Evolutionary conservation across 2,888 invertebrate genomes (phyloP).

Genomic region (Desoria tigrina): DNA sequence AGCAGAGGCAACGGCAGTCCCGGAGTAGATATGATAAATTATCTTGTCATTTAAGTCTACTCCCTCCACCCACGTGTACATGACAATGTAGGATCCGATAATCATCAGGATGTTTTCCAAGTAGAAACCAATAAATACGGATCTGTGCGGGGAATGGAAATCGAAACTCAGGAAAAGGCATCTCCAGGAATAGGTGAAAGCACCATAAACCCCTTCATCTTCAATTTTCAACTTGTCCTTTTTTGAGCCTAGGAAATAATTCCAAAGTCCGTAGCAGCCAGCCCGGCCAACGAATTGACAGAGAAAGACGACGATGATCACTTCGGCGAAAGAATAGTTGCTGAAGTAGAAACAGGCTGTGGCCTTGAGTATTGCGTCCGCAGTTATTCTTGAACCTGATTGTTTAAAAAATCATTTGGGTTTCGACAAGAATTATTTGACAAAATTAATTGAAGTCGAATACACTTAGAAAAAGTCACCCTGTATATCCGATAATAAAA

Average conservation of each 20-base stretch:
- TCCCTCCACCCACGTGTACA: slow-evolving; percentile 11
- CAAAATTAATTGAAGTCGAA: too few species aligned
- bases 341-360: slow-evolving; percentile 39
- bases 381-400: slow-evolving; percentile 34
- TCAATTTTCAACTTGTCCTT: slow-evolving; percentile 1
- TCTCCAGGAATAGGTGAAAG: slow-evolving; percentile 43
- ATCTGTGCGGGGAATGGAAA: slow-evolving; percentile 27
- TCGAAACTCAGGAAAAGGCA: slow-evolving; percentile 39
- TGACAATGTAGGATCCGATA: slow-evolving; percentile 24
- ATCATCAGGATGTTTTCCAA: slow-evolving; percentile 34
- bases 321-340: slow-evolving; percentile 35
- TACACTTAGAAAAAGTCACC: too few species aligned
- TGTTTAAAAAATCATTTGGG: background rate
- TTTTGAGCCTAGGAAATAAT: slow-evolving; percentile 22
- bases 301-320: slow-evolving; percentile 35
- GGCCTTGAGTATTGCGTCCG: slow-evolving; percentile 39
- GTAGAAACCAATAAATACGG: slow-evolving; percentile 33
- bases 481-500: too few species aligned
- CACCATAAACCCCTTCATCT: slow-evolving; percentile 37
- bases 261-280: slow-evolving; percentile 19
- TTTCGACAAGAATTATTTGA: too few species aligned
- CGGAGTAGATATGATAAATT: slow-evolving; percentile 27
- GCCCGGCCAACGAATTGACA: slow-evolving; percentile 38
- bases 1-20: background rate
- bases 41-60: slow-evolving; percentile 31